A percentile compares a stretch with the other conserved stretches of the same genome.
Conservation (phyloP, 53 echinoderm and acorn worm species). For the Stichopus horrens region DNA sequence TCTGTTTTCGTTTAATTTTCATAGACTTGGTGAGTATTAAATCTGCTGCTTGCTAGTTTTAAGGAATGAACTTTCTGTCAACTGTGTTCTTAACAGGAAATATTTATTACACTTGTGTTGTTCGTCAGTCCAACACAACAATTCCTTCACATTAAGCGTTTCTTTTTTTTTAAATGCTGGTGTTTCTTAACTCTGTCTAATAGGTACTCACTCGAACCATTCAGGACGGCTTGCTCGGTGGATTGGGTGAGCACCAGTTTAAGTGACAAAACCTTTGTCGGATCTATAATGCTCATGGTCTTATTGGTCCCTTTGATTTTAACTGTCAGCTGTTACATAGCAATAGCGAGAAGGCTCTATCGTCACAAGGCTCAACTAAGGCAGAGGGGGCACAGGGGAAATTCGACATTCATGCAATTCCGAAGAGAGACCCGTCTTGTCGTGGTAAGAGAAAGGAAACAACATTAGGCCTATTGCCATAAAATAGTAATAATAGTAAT, state of each 20-base stretch:
- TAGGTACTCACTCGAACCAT: slow-evolving; percentile 69
- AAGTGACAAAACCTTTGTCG: slow-evolving; percentile 45
- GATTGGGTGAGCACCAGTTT: slow-evolving; percentile 49
- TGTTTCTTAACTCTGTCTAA: not conserved
- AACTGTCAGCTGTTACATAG: slow-evolving; percentile 51
- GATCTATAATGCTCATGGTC: slow-evolving; percentile 38
- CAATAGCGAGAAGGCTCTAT: slow-evolving; percentile 56
- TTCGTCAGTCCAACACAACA: no score
- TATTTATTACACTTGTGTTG: no score
- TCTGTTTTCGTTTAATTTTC: no score
- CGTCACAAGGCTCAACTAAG: slow-evolving; percentile 38
- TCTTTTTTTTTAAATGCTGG: no score
- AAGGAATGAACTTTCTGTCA: no score
- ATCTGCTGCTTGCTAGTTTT: no score
- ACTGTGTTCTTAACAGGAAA: no score
- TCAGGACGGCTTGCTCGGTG: slow-evolving; percentile 62
- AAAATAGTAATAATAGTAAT: no score
- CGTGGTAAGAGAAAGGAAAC: slow-evolving; percentile 39
- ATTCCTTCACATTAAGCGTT: no score
- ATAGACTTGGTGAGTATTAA: no score
- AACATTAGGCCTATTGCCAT: no score
- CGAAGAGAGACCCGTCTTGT: slow-evolving; percentile 56
- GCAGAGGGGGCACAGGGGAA: not conserved
- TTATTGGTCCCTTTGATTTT: slow-evolving; percentile 34
- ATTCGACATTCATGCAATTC: slow-evolving; percentile 35